Evolutionary conservation across 64 coral and sea anemone genomes (phyloP).

Genomic region (Pocillopora verrucosa): DNA sequence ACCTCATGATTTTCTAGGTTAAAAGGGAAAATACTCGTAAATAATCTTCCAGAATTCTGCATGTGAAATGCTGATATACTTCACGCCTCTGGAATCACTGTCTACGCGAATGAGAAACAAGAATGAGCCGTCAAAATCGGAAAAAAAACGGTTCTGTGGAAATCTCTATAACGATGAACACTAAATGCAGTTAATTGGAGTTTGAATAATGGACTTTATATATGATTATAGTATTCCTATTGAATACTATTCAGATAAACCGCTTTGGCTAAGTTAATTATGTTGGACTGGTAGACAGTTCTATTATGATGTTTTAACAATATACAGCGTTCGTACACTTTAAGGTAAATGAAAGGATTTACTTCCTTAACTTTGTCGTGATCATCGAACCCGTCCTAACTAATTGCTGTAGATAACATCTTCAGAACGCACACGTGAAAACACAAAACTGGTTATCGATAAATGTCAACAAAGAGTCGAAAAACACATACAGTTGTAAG

Average conservation of each 20-base stretch:
- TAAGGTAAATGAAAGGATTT: background rate
- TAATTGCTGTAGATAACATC: background rate
- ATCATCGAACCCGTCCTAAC: background rate
- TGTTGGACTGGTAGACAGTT: background rate
- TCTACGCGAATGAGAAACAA: background rate
- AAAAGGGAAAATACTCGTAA: background rate
- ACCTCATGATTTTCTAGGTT: background rate
- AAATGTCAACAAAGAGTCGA: constrained; percentile 2
- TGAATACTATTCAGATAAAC: constrained; percentile 17
- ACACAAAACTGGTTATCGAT: constrained; percentile 4
- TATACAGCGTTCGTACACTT: background rate
- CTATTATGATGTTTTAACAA: background rate
- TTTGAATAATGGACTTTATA: constrained; percentile 22
- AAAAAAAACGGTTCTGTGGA: background rate
- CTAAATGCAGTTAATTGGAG: constrained; percentile 12
- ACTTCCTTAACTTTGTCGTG: background rate
- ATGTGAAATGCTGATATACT: background rate
- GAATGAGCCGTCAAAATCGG: background rate
- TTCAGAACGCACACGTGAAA: background rate
- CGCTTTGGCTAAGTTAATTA: constrained; percentile 21
- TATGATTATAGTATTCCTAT: constrained; percentile 18
- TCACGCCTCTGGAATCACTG: background rate
- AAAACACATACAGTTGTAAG: constrained; percentile 25
- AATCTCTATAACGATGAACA: constrained; percentile 1
- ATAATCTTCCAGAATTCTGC: background rate